Evolutionary conservation across 2,797 vertebrate species (phyloP), one percentile per base, ranked within the genome.

Genomic region (Platyrinchus mystaceus): DNA sequence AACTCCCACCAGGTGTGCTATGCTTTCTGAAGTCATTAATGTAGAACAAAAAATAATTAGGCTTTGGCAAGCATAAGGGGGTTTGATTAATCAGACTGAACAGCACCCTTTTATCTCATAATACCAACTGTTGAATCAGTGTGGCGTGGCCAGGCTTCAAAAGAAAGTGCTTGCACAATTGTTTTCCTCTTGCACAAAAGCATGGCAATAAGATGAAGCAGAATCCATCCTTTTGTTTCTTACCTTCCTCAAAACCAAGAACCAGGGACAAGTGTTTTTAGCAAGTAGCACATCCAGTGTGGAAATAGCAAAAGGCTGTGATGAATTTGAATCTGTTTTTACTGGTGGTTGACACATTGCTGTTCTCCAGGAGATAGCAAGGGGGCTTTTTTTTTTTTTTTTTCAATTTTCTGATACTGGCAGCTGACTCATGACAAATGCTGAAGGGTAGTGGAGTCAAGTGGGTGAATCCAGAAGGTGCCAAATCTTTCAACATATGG

Each of bases 21-120:
- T 77, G 90, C 88, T 96, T 95, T 94, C 95, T 87, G 82, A 96
- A 97, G 92, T 86, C 94, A 95, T 97, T 97, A 97, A 95, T 81
- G 94, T 66, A 95, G 92, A 95, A 96, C 93, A 96, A 94, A 94
- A 93, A 95, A 95, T 95, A 97, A 97, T 97, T 95, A 95, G 82
- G 74, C 93, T 95, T 92, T 95, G 92, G 93, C 95, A 96, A 94
- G 94, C 71, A 19, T 89, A 90, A 92, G 71, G 87, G 80, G 82
- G 91, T 73, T 92, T 95, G 95, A 96, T 95, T 96, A 96, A 97
- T 95, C 92, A 92, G 86, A 68, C 74, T 83, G 91, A 96, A 76
- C 92, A 90, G 84, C 73, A 69, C 95, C 80, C 88, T 94, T 84
- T 93, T 90, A 92, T 93, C 88, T 93, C 79, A 36, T 74, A 92